phyloP scores from a whole-genome alignment of 2,888 invertebrate species.

The Ochropacha duplaris region DNA sequence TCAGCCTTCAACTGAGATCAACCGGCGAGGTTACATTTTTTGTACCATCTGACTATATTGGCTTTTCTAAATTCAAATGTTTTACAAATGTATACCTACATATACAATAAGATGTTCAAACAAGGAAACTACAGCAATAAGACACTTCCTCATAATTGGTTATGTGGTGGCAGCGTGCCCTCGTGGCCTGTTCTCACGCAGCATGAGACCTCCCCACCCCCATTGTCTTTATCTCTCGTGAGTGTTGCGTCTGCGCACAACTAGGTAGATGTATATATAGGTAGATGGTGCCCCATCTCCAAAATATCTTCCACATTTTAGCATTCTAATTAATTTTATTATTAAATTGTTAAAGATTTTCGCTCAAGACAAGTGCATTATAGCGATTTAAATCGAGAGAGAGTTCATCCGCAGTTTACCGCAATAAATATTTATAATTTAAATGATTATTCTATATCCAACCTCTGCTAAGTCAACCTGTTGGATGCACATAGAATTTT shows the following conservation, averaged over 20 bases:
- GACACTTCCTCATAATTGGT: conserved; percentile 34
- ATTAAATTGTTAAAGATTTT: conserved; percentile 30
- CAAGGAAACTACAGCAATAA: conserved; percentile 15
- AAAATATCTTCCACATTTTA: conserved; percentile 36
- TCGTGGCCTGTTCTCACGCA: conserved; percentile 53
- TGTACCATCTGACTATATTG: no score
- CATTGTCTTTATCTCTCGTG: conserved; percentile 32
- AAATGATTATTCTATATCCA: conserved; percentile 2
- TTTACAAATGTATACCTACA: no score
- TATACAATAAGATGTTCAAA: not conserved
- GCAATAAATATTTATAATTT: conserved; percentile 2
- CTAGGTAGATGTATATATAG: conserved; percentile 24
- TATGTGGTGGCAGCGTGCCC: conserved; percentile 35
- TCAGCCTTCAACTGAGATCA: no score
- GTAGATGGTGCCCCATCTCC: conserved; percentile 31
- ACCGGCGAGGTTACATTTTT: no score
- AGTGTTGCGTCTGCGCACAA: conserved; percentile 30
- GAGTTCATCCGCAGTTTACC: not conserved
- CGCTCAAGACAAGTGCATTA: conserved; percentile 2
- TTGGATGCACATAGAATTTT: not conserved
- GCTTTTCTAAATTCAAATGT: no score
- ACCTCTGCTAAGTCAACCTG: not conserved
- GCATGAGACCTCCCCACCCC: conserved; percentile 23
- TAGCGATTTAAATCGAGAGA: not conserved
- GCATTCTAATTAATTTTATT: conserved; percentile 40